These are phyloP conservation scores for Enchytraeus crypticus DNA, from an alignment of 2,888 invertebrate species.

Conservation along the genomic window DNA sequence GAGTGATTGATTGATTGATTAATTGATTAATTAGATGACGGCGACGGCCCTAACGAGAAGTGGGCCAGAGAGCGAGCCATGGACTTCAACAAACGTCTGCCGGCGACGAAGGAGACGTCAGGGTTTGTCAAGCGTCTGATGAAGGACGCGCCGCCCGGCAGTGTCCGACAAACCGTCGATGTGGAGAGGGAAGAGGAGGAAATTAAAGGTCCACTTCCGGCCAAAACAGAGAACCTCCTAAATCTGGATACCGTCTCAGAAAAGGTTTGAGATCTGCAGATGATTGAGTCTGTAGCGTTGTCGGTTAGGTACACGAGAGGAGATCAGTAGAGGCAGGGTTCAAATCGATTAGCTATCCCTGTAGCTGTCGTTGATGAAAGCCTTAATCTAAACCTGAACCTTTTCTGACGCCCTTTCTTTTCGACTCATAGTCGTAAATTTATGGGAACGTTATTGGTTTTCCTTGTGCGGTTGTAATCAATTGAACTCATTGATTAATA, in stretches of 20 bases:
- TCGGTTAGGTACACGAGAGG: neutral
- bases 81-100: neutral
- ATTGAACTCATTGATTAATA: no score
- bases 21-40: no score
- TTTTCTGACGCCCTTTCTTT: no score
- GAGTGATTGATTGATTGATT: no score
- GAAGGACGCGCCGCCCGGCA: slow-evolving; percentile 20
- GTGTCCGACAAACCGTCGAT: slow-evolving; percentile 27
- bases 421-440: no score
- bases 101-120: neutral
- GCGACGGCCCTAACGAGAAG: neutral
- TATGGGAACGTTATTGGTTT: no score
- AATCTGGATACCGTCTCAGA: slow-evolving; percentile 31
- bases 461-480: no score
- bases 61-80: neutral
- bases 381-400: no score
- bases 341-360: no score
- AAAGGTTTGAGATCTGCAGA: slow-evolving; percentile 15
- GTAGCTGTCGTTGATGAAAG: no score
- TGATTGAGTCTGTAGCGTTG: neutral
- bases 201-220: slow-evolving; percentile 27
- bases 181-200: slow-evolving; percentile 30
- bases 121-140: slow-evolving; percentile 7
- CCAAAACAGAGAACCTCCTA: slow-evolving; percentile 19
- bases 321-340: no score